These are phyloP conservation scores for Nesidiocoris tenuis DNA, from an alignment of 2,888 invertebrate species.

Conservation along the genomic window DNA sequence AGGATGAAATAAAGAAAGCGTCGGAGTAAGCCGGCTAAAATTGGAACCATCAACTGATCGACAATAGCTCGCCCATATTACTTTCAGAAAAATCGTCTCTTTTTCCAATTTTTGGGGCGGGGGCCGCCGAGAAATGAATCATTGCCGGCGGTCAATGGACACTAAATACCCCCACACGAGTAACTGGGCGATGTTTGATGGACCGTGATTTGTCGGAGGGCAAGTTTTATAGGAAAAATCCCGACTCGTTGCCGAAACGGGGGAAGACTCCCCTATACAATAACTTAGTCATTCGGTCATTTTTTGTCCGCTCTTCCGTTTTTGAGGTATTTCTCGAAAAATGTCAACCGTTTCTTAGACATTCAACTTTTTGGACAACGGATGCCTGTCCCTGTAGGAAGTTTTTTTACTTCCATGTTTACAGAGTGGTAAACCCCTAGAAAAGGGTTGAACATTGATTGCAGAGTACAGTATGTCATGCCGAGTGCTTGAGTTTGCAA, in stretches of 20 bases:
- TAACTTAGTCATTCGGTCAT: too few relatives aligned
- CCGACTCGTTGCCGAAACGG: neutral
- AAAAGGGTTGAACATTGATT: too few relatives aligned
- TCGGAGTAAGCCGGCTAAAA: neutral
- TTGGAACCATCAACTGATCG: constrained; percentile 16
- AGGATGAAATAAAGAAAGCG: constrained; percentile 29
- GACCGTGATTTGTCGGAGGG: constrained; percentile 30
- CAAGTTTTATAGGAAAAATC: constrained; percentile 30
- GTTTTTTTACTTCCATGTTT: too few relatives aligned
- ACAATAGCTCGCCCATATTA: constrained; percentile 25
- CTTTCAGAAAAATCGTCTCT: neutral
- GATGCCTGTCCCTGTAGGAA: too few relatives aligned
- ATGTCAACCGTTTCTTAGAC: too few relatives aligned
- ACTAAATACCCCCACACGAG: constrained; percentile 25
- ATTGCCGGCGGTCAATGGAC: constrained; percentile 12
- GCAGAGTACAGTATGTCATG: too few relatives aligned
- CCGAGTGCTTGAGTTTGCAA: too few relatives aligned
- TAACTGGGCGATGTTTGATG: constrained; percentile 19
- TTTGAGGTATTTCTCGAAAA: too few relatives aligned
- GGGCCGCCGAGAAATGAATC: constrained; percentile 22
- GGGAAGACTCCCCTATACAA: too few relatives aligned
- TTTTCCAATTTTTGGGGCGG: neutral
- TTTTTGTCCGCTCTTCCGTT: too few relatives aligned
- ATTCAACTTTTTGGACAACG: too few relatives aligned
- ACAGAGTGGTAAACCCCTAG: too few relatives aligned